Conservation (phyloP, 1,140 invertebrate genomes). For the Oncopodura yosiiana region DNA sequence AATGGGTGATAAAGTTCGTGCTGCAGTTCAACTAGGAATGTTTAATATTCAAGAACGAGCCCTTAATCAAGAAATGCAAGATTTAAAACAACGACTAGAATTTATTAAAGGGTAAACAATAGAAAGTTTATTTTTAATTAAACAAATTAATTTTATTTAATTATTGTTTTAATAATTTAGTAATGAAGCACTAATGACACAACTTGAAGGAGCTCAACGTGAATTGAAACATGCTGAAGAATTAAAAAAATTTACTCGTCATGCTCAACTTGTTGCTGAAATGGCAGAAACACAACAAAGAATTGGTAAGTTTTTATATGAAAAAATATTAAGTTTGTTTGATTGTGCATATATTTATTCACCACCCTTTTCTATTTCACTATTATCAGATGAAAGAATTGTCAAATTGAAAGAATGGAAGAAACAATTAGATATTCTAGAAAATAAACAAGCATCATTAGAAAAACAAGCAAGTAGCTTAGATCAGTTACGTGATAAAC, state of each 20-base stretch:
- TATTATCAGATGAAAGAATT: not conserved
- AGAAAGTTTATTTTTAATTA: no score
- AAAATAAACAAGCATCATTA: constrained; percentile 6
- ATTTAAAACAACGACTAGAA: not conserved
- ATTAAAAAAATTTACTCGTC: constrained; percentile 11
- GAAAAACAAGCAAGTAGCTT: constrained; percentile 8
- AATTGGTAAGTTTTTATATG: not conserved
- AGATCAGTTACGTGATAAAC: constrained; percentile 11
- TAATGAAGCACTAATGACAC: constrained; percentile 1
- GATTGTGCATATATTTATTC: no score
- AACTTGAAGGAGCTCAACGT: constrained; percentile 10
- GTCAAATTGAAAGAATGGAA: not conserved
- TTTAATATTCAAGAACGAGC: not conserved
- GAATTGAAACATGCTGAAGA: constrained; percentile 9
- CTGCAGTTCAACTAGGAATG: not conserved
- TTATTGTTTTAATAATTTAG: constrained; percentile 22
- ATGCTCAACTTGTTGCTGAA: constrained; percentile 12
- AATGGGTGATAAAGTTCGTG: constrained; percentile 1
- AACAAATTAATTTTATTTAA: not conserved
- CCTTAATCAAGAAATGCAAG: not conserved
- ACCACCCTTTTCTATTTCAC: not conserved
- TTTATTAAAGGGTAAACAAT: constrained; percentile 11
- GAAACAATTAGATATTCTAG: not conserved
- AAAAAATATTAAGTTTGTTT: not conserved
- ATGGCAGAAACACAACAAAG: constrained; percentile 5